Percentiles rank a stretch among this genome's conserved stretches.
phyloP scores from a whole-genome alignment of 2,113 vertebrate species.

The Amblyopsis rosae region DNA sequence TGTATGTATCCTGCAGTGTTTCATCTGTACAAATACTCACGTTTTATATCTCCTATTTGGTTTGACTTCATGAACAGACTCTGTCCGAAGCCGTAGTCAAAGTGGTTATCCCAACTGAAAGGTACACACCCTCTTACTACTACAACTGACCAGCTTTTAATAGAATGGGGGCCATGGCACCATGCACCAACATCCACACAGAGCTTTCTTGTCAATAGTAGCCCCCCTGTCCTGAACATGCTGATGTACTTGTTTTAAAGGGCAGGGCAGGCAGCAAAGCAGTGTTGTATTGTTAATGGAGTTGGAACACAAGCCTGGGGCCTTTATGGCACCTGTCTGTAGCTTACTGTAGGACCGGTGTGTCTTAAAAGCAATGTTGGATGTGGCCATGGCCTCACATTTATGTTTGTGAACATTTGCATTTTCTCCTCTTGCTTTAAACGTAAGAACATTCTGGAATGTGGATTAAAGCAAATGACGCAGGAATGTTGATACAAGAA shows the following conservation, averaged over 20 bases:
- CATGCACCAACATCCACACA: constrained; percentile 18
- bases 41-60: constrained; percentile 79
- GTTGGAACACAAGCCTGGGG: neutral
- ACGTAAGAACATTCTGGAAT: constrained; percentile 9
- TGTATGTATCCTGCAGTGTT: constrained; percentile 77
- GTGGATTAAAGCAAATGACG: constrained; percentile 10
- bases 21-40: constrained; percentile 75
- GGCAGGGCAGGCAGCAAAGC: neutral
- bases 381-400: constrained; percentile 9
- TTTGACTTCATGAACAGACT: constrained; percentile 85
- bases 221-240: constrained; percentile 37
- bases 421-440: neutral
- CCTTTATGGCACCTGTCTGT: constrained; percentile 24
- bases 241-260: constrained; percentile 13
- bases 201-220: constrained; percentile 27
- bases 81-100: constrained; percentile 85
- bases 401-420: neutral
- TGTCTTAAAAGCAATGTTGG: constrained; percentile 5
- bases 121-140: constrained; percentile 80
- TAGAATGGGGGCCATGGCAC: constrained; percentile 45
- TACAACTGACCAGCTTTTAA: constrained; percentile 68
- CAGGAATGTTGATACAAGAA: constrained; percentile 7
- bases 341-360: neutral
- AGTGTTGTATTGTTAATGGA: neutral
- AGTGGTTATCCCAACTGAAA: constrained; percentile 86